These are phyloP conservation scores for Agrilus cyanescens DNA, from an alignment of 2,888 invertebrate genomes.

Conservation along the genomic window DNA sequence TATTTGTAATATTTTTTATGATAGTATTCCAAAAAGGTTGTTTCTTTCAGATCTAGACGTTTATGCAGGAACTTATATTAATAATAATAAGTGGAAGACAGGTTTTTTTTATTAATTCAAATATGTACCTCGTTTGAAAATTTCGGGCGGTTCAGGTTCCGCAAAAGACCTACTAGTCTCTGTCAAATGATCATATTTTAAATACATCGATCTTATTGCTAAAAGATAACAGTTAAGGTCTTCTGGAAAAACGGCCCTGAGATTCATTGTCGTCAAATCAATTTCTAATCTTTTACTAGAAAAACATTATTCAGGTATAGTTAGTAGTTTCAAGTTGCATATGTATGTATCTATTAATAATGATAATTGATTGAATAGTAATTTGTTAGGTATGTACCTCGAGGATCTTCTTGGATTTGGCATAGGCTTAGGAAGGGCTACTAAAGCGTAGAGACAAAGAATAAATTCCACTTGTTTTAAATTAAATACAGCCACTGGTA, in stretches of 20 bases:
- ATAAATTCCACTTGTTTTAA: conserved; percentile 31
- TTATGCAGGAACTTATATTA: neutral
- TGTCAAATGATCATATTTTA: conserved; percentile 43
- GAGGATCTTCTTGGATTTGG: conserved; percentile 29
- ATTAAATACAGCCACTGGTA: conserved; percentile 35
- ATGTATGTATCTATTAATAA: neutral
- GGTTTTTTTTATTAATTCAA: no score
- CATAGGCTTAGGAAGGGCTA: conserved; percentile 33
- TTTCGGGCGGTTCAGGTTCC: conserved; percentile 11
- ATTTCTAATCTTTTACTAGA: conserved; percentile 30
- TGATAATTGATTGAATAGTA: neutral
- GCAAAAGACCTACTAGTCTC: conserved; percentile 33
- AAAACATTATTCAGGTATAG: neutral
- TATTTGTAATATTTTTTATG: conserved; percentile 28
- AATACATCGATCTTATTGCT: conserved; percentile 39
- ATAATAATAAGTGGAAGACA: neutral
- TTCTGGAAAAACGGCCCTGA: conserved; percentile 36
- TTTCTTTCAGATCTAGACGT: conserved; percentile 20
- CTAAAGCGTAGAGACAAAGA: conserved; percentile 37
- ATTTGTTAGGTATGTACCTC: no score
- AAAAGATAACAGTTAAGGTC: conserved; percentile 33
- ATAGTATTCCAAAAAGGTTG: conserved; percentile 25
- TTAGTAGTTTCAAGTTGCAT: neutral
- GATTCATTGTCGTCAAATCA: conserved; percentile 34
- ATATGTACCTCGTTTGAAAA: conserved; percentile 11